Percentiles rank a stretch among this genome's conserved stretches.
phyloP scores from a whole-genome alignment of 2,888 invertebrate species.

The Drosophila seclusa region DNA sequence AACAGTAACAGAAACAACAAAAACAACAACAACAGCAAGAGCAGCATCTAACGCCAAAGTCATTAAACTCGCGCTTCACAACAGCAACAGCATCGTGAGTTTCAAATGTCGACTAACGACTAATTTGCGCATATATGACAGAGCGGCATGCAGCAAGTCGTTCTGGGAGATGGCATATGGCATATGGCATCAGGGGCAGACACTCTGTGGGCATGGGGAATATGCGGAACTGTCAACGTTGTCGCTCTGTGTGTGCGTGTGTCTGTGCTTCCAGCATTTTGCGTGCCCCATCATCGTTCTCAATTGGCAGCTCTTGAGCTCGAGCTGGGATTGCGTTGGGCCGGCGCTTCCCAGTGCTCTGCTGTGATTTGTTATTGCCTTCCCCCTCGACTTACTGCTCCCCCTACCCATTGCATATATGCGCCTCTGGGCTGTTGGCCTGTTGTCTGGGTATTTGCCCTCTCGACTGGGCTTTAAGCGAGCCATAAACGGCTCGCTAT shows the following conservation, averaged over 20 bases:
- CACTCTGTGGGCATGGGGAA: conserved; percentile 23
- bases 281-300: conserved; percentile 16
- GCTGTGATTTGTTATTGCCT: conserved; percentile 8
- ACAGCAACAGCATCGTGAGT: conserved; percentile 46
- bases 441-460: conserved; percentile 35
- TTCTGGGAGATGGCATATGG: conserved; percentile 51
- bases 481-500: conserved; percentile 69
- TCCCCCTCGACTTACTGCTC: not conserved
- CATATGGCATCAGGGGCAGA: conserved; percentile 9
- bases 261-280: not conserved
- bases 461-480: conserved; percentile 55
- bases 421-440: not conserved
- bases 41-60: conserved; percentile 72
- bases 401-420: not conserved
- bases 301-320: conserved; percentile 57
- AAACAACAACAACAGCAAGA: conserved; percentile 16
- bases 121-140: conserved; percentile 80
- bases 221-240: conserved; percentile 48
- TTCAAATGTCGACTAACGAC: conserved; percentile 73
- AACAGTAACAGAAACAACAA: conserved; percentile 24
- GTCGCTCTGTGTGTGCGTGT: conserved; percentile 18
- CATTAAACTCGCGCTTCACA: conserved; percentile 71
- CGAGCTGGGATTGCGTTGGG: conserved; percentile 70
- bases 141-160: conserved; percentile 68
- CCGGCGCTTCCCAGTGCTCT: conserved; percentile 64